Evolutionary conservation across 2,113 vertebrate genomes (phyloP), one percentile per base, ranked within the genome.

Genomic region (Oplegnathus fasciatus): DNA sequence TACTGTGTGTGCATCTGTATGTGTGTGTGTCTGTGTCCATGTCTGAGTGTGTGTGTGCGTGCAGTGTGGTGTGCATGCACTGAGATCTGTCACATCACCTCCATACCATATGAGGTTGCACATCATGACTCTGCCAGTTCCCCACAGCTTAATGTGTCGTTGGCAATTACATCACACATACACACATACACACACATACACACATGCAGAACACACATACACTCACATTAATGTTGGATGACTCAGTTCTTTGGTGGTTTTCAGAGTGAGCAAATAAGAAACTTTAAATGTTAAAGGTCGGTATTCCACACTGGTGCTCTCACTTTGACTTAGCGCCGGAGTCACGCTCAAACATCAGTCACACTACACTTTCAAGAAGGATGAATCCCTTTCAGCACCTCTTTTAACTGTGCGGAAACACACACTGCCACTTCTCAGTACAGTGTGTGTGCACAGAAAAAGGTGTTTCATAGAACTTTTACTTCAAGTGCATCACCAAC

Each of bases 101-200:
- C 84, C 83, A 82, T 86, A 90, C 74, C 80, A 88, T 89, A 83
- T 77, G 73, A 90, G 88, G 67, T 67, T 90, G 85, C 90, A 80
- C 91, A 90, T 93, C 89, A 90, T 92, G 88, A 92, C 86, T 89
- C 87, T 85, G 88, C 83, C 84, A 85, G 67, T 88, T 92, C 89
- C 89, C 88, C 78, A 87, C 77, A 92, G 91, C 85, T 75, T 82
- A 79, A 89, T 77, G 77, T 88, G 91, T 92, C 91, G 9, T 58
- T 62, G 67, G 44, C 52, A 80, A 89, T 94, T 88, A 89, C 74
- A 73, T 91, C 84, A 75, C 28, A 67, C 60, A 65, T 7, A 48
- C 34, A 37, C 64, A 48, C 58, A 57, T 1, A 4, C 54, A 30
- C 54, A 60, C 52, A 64, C 17, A 52, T 66, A 75, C 37, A 46